Conservation (phyloP, 2,113 vertebrate species). For the Tylochromis polylepis region DNA sequence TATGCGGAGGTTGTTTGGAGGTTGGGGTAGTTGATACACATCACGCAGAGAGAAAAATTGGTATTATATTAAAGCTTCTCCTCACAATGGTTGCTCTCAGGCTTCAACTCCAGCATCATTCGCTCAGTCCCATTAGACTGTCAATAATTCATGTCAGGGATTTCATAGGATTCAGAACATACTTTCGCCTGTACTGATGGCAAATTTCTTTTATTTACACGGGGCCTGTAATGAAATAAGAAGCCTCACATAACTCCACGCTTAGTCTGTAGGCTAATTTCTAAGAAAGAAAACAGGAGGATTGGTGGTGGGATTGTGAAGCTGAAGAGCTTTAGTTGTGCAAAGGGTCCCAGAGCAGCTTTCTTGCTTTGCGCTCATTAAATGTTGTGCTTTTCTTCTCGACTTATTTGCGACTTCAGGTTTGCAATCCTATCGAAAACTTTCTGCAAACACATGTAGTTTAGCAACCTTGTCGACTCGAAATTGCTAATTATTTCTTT, state of each 20-base stretch:
- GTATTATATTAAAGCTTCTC: slow-evolving; percentile 80
- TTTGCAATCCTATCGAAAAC: neutral
- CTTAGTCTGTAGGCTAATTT: slow-evolving; percentile 80
- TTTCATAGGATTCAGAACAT: slow-evolving; percentile 86
- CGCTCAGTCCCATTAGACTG: slow-evolving; percentile 81
- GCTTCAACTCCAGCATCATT: slow-evolving; percentile 76
- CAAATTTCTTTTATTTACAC: slow-evolving; percentile 84
- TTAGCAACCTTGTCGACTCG: neutral
- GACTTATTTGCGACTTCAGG: neutral
- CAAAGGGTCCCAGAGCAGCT: slow-evolving; percentile 61
- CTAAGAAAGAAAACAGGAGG: slow-evolving; percentile 58
- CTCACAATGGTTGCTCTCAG: slow-evolving; percentile 78
- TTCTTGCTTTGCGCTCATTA: slow-evolving; percentile 29
- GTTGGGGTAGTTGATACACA: slow-evolving; percentile 31
- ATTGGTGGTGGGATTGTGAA: slow-evolving; percentile 58
- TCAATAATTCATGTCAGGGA: slow-evolving; percentile 90
- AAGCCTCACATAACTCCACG: slow-evolving; percentile 73
- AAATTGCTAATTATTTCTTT: neutral
- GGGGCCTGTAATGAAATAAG: slow-evolving; percentile 79
- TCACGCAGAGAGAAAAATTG: slow-evolving; percentile 59
- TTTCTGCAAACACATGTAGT: neutral
- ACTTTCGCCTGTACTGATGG: slow-evolving; percentile 82
- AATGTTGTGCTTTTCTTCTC: slow-evolving; percentile 17
- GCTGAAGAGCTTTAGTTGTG: slow-evolving; percentile 31
- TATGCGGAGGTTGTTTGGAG: neutral